Conservation (phyloP, 2,888 invertebrate genomes). For the Dorcus parallelipipedus region DNA sequence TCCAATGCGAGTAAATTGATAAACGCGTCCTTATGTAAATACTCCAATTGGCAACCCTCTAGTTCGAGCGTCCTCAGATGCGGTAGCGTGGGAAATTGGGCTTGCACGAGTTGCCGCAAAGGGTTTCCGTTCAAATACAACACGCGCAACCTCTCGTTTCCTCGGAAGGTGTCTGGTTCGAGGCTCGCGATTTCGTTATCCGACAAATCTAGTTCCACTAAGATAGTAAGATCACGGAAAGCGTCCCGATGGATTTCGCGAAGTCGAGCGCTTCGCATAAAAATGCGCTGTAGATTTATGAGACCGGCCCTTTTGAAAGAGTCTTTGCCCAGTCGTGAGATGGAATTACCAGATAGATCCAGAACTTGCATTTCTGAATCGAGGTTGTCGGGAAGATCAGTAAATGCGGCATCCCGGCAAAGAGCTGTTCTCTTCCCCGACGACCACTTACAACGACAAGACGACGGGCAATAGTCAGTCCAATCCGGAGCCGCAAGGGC, state of each 20-base stretch:
- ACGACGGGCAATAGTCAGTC: conserved; percentile 77
- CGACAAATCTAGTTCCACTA: conserved; percentile 83
- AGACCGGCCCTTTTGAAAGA: conserved; percentile 76
- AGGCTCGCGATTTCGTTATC: conserved; percentile 74
- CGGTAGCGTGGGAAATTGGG: conserved; percentile 79
- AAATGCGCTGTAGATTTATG: conserved; percentile 80
- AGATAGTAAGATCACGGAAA: conserved; percentile 80
- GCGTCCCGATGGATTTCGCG: conserved; percentile 76
- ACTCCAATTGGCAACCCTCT: conserved; percentile 73
- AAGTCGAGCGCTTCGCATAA: conserved; percentile 71
- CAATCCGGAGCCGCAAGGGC: conserved; percentile 69
- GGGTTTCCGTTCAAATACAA: conserved; percentile 82
- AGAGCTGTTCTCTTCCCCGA: conserved; percentile 87
- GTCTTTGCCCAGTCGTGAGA: conserved; percentile 71
- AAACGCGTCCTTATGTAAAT: conserved; percentile 75
- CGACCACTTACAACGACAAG: conserved; percentile 89
- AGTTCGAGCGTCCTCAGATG: conserved; percentile 78
- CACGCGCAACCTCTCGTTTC: conserved; percentile 77
- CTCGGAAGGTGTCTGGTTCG: conserved; percentile 77
- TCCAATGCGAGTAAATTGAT: conserved; percentile 69
- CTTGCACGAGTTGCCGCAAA: conserved; percentile 64
- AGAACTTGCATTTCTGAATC: conserved; percentile 80
- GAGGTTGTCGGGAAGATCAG: conserved; percentile 68
- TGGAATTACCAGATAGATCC: conserved; percentile 77
- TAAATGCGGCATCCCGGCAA: conserved; percentile 77